phyloP scores from a whole-genome alignment of 2,888 invertebrate genomes.

The Calephelis perditalis region DNA sequence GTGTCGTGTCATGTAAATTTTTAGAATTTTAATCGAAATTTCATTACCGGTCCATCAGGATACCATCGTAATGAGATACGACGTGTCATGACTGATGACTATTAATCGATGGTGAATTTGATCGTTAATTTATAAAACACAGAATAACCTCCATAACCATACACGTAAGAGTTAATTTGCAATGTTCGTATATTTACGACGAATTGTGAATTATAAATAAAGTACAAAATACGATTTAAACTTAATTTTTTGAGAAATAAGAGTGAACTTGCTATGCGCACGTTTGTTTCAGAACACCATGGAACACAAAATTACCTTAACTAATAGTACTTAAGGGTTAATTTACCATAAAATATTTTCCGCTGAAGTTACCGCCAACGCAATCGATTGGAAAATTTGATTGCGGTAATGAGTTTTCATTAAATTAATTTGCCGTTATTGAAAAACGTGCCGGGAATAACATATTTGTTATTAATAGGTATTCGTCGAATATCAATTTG shows the following conservation, averaged over 20 bases:
- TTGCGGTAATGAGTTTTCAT: conserved; percentile 20
- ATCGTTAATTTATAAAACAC: background rate
- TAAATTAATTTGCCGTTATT: conserved; percentile 19
- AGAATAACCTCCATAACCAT: background rate
- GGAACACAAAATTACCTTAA: no score
- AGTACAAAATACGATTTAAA: no score
- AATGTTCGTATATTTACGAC: no score
- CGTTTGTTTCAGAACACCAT: no score
- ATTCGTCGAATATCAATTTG: background rate
- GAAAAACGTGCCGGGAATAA: conserved; percentile 11
- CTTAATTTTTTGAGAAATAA: no score
- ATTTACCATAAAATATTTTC: background rate
- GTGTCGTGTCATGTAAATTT: conserved; percentile 23
- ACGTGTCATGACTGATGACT: conserved; percentile 26
- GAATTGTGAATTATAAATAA: no score
- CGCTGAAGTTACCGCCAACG: conserved; percentile 5
- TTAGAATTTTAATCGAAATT: conserved; percentile 33
- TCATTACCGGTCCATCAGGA: conserved; percentile 35
- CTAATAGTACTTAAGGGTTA: no score
- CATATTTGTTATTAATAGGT: background rate
- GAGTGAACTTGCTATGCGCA: no score
- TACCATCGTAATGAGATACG: conserved; percentile 33
- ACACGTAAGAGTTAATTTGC: background rate
- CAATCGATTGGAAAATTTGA: conserved; percentile 18
- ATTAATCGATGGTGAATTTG: conserved; percentile 23